Evolutionary conservation across 2,797 vertebrate species (phyloP).

Genomic region (Melanogrammus aeglefinus): DNA sequence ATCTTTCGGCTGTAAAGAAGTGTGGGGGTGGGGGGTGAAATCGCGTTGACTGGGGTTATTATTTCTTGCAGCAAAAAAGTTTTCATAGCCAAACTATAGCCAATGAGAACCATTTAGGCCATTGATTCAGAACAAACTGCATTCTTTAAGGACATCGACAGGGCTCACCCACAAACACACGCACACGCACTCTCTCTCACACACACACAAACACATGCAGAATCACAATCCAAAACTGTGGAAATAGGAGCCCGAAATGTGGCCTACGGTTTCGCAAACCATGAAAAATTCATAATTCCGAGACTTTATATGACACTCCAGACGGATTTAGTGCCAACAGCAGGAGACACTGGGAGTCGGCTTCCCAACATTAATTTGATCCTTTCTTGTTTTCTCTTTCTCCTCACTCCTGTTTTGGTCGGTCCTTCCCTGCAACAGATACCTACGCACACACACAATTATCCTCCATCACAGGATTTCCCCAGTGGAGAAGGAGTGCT

Average conservation of each 20-base stretch:
- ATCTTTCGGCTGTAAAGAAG: background rate
- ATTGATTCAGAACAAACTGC: constrained; percentile 53
- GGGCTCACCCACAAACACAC: constrained; percentile 19
- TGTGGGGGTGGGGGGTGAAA: constrained; percentile 15
- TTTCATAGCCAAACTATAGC: constrained; percentile 25
- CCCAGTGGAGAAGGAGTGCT: constrained; percentile 40
- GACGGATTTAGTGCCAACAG: constrained; percentile 63
- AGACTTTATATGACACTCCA: constrained; percentile 70
- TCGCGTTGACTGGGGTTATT: constrained; percentile 13
- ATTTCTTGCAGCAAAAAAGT: constrained; percentile 32
- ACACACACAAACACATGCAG: constrained; percentile 14
- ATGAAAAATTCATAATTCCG: constrained; percentile 73
- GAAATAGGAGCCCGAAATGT: constrained; percentile 63
- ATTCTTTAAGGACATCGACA: constrained; percentile 37
- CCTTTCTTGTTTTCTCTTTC: constrained; percentile 21
- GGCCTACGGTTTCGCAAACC: constrained; percentile 60
- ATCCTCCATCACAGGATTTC: constrained; percentile 47
- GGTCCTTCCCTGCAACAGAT: constrained; percentile 10
- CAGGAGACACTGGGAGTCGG: constrained; percentile 53
- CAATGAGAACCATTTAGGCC: constrained; percentile 47
- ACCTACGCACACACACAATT: constrained; percentile 23
- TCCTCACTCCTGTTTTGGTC: constrained; percentile 27
- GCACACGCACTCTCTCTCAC: constrained; percentile 12
- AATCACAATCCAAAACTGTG: constrained; percentile 59
- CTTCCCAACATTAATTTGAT: constrained; percentile 54